Base-by-base conservation (phyloP, 92 coral and sea anemone species). In the Blastomussa wellsi region DNA sequence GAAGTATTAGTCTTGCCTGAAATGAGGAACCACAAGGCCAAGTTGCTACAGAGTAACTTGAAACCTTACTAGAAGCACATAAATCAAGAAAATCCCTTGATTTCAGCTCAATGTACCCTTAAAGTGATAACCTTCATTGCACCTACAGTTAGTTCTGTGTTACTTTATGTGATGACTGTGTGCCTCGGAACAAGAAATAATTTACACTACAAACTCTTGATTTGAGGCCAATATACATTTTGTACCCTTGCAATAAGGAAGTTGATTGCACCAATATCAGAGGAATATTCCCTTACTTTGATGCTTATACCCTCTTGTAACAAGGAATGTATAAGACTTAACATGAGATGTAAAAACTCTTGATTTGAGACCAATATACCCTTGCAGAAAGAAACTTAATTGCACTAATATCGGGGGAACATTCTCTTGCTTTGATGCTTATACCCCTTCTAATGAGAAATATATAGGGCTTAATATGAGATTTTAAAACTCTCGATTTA, bases 1-100 rank as follows among this genome's bases (percentile, higher is more conserved):
- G 60, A 75, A 7, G 79, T 75, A 47, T 15, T 75, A 75, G 79
- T 75, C 79, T 75, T 75, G 62, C 79, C 79, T 75, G 79, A 75
- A 75, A 75, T 75, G 79, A 75, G 79, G 79, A 15, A 75, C 60
- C 79, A 47, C 62, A 15, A 75, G 60, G 62, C 79, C 60, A n/a
- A n/a, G n/a, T 75, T 75, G 79, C 9, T 75, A 26, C 79, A 75
- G 79, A 10, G 79, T 75, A 15, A 75, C 60, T 75, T 75, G 1
- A 75, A 75, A 75, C 79, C 60, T 75, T 75, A 75, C 9, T 75
- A 1, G 41, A 70, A 70, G 75, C 20, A 70, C 75, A 70, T 70
- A 70, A 70, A 70, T 13, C 29, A 70, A 70, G 41, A 70, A 70
- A 70, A 70, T 70, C 41, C 75, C 75, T 70, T 31, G 39, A 70